Evolutionary conservation across 2,888 invertebrate species (phyloP).

Genomic region (Dasypogon diadema): DNA sequence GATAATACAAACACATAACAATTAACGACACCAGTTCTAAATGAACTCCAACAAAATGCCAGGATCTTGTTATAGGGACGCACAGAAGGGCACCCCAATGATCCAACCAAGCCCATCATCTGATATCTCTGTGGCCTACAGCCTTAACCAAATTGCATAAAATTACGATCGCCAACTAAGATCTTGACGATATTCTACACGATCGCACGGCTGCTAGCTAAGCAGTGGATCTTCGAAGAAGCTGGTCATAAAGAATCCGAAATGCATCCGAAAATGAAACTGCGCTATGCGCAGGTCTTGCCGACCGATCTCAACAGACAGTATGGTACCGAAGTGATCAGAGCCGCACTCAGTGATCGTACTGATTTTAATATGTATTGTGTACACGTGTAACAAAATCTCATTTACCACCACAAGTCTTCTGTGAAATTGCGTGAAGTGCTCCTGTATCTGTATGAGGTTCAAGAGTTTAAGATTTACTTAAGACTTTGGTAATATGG

Average conservation of each 20-base stretch:
- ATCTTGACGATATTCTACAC: background rate
- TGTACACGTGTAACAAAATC: no score
- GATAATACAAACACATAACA: slow-evolving; percentile 7
- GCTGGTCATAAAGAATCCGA: background rate
- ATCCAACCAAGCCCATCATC: background rate
- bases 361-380: background rate
- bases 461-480: background rate
- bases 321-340: slow-evolving; percentile 24
- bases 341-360: slow-evolving; percentile 38
- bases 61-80: slow-evolving; percentile 3
- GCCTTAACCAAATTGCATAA: slow-evolving; percentile 25
- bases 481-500: slow-evolving; percentile 2
- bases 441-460: background rate
- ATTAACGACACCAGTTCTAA: slow-evolving; percentile 17
- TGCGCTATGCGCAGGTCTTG: slow-evolving; percentile 8
- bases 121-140: background rate
- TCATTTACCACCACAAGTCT: background rate
- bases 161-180: slow-evolving; percentile 16
- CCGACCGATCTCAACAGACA: slow-evolving; percentile 20
- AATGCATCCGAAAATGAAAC: slow-evolving; percentile 6
- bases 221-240: background rate
- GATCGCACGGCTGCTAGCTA: background rate
- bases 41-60: background rate
- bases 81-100: background rate
- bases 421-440: background rate